Base-by-base conservation (phyloP, 2,113 vertebrate genomes). In the Nettapus auritus region DNA sequence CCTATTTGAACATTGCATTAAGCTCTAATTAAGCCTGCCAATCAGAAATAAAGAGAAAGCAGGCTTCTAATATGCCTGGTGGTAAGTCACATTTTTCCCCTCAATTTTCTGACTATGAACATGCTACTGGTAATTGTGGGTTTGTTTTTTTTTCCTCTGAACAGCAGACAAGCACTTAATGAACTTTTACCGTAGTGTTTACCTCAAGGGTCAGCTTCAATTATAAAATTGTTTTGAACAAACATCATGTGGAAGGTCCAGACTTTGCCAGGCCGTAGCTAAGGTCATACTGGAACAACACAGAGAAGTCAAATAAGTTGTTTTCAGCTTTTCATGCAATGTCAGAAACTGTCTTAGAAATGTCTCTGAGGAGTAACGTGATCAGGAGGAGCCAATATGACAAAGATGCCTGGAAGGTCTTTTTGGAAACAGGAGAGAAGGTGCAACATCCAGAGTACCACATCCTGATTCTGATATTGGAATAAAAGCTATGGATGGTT, bases 11-110 rank as follows among this genome's bases (percentile, higher is more conserved):
- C 63, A 75, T 91, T 90, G 71, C 82, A 69, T 97, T 97, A 92
- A 96, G 94, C 79, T 96, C 89, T 97, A 97, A 97, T 98, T 97
- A 97, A 96, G 82, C 62, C 91, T 97, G 88, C 68, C 91, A 93
- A 71, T 97, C 94, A 97, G 75, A 96, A 92, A 56, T 95, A 88
- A 20, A 0, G 5, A 84, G 46, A 88, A 86, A 75, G 14, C 46
- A 86, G 57, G 23, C 60, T 94, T 87, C 70, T 91, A 9, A 67
- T 80, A 50, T 94, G 74, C 56, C 80, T 94, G 55, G 36, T 71
- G 88, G 78, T 83, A 97, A 94, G 69, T 95, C 38, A n/a, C 94
- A n/a, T 93, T 34, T 90, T 56, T 21, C 40, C 60, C 20, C 73
- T 96, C 75, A 64, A 1, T 95, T 97, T 97, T 97, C 86, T 89